Evolutionary conservation across 2,113 vertebrate species (phyloP), one percentile per base, ranked within the genome.

Genomic region (Labeo catla): DNA sequence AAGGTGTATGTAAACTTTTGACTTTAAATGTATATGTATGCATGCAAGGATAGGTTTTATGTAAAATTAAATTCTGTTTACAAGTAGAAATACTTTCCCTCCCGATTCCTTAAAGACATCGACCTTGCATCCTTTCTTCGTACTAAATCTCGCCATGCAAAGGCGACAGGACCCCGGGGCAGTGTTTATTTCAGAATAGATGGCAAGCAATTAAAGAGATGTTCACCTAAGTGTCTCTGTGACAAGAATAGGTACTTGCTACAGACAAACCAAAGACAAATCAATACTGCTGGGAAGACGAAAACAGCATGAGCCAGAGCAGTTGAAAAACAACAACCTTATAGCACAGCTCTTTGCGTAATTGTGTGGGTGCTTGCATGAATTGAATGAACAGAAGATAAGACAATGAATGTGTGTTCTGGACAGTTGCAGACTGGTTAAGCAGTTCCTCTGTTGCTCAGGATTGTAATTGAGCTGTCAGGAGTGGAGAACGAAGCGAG

Each of bases 301-400:
- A 84, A 89, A 88, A 96, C 93, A 95, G 93, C 68, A 54, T 85
- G 74, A 88, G 87, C 36, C 43, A 74, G 79, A 54, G 74, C 77
- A 47, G 73, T 70, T 68, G 81, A 87, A 89, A 88, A 91, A 90
- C 87, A 90, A 86, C 85, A 87, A 85, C 61, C 66, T 81, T 77
- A 85, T 68, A 76, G 34, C 52, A 12, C 39, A 36, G 66, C 3
- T 34, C 54, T 43, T 49, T 68, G 59, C 6, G 73, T 80, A 74
- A 66, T 76, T 68, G 28, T 57, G 61, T 23, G 49, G 39, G 43
- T 61, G 39, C 54, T 65, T 47, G 54, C 36, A 72, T 68, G 76
- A 49, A 52, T 2, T 36, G 63, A 68, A 50, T 8, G 63, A 82
- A 82, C 80, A 59, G 52, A 36, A n/a, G 90, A 93, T 89, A 90